Evolutionary conservation across 2,888 invertebrate genomes (phyloP).

Genomic region (Scaptomyza flava): DNA sequence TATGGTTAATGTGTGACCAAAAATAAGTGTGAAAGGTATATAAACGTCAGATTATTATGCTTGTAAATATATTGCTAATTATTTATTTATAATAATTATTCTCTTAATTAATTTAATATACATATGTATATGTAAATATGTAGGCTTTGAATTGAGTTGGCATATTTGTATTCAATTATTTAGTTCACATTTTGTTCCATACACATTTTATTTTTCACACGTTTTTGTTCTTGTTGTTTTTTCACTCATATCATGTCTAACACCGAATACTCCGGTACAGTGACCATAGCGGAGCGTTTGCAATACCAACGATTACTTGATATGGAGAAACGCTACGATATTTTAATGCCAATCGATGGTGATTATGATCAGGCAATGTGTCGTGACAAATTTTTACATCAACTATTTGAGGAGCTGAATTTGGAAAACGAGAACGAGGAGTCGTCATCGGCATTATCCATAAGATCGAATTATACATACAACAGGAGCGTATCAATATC

Average conservation of each 20-base stretch:
- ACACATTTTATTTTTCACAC: background rate
- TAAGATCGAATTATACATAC: background rate
- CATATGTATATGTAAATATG: background rate
- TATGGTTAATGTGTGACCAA: background rate
- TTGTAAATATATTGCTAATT: background rate
- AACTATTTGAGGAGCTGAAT: slow-evolving; percentile 29
- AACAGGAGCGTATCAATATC: background rate
- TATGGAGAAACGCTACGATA: slow-evolving; percentile 17
- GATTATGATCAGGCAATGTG: slow-evolving; percentile 26
- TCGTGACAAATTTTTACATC: slow-evolving; percentile 41
- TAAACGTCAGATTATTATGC: no score
- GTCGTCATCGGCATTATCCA: background rate
- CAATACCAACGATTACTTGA: background rate
- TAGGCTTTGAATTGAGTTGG: background rate
- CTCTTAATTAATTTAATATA: no score
- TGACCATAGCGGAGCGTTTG: background rate
- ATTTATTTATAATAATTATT: no score
- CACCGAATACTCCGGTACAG: background rate
- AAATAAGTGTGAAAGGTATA: no score
- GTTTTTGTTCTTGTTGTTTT: background rate
- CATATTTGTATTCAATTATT: background rate
- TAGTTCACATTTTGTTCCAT: background rate
- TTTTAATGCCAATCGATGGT: slow-evolving; percentile 29
- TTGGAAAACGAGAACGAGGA: background rate
- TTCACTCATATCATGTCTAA: background rate